phyloP scores from a whole-genome alignment of 2,113 vertebrate species.

The Raja brachyura region DNA sequence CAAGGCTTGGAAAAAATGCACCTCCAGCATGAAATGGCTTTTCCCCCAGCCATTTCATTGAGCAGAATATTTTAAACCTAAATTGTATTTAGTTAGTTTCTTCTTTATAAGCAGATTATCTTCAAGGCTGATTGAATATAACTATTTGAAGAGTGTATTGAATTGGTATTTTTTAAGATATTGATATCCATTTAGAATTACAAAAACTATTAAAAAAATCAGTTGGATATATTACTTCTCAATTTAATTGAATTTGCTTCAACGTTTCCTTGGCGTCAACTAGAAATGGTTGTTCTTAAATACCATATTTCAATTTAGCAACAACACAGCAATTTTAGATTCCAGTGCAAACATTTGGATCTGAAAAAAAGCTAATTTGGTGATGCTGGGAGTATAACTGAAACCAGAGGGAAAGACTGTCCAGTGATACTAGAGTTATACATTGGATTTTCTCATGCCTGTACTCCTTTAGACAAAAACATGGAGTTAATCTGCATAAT shows the following conservation, averaged over 20 bases:
- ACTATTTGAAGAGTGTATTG: not conserved
- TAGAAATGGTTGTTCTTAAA: not conserved
- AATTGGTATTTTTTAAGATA: conserved; percentile 1
- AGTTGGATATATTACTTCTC: not conserved
- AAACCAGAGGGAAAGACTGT: not conserved
- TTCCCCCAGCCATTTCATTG: not conserved
- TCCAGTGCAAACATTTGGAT: not conserved
- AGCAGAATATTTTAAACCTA: not conserved
- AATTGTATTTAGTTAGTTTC: not conserved
- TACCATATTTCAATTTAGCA: not conserved
- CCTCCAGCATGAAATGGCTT: not conserved
- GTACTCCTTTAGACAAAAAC: not conserved
- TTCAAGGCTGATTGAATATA: not conserved
- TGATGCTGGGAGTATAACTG: not conserved
- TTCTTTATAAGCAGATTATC: not conserved
- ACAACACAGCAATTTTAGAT: not conserved
- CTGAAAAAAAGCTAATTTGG: not conserved
- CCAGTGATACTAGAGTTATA: not conserved
- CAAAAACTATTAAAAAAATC: not conserved
- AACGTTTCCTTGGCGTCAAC: not conserved
- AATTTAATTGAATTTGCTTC: not conserved
- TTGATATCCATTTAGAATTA: not conserved
- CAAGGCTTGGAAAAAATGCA: not conserved
- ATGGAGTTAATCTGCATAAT: not conserved
- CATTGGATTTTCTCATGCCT: not conserved